Evolutionary conservation across 2,113 vertebrate species (phyloP), one percentile per base, ranked within the genome.

Genomic region (Platysternon megacephalum): DNA sequence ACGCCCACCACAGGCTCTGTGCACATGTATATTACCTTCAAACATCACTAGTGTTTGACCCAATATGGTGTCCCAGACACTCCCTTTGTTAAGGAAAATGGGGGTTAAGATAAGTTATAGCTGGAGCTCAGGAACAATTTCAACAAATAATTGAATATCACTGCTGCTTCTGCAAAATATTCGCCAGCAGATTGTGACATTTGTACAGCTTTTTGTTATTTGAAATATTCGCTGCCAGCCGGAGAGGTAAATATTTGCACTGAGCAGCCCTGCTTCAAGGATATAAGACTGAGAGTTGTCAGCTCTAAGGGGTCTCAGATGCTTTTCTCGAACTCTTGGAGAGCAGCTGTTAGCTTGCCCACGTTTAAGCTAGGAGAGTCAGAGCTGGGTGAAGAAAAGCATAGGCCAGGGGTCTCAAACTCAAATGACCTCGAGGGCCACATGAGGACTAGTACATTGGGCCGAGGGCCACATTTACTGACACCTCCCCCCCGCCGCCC

Each of bases 121-220:
- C 65, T 91, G 88, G 56, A 95, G 65, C 72, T 76, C 58, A 82
- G 90, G 76, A 29, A 13, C 7, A 0, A 85, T 82, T 93, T 72
- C 79, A 89, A 26, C 82, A 91, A 88, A 90, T 87, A 88, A 65
- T 12, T 81, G 79, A 58, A 58, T 58, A 35, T 65, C 5, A 55
- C n/a, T 3, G 46, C 1, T 72, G 24, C 80, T 88, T 49, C 48
- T n/a, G 10, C 13, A 53, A 79, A 93, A 82, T 89, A 92, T 88
- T 96, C 89, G 79, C 11, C 88, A 83, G 82, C 65, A 93, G 87
- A 85, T 42, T 42, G n/a, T 1, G n/a, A 79, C 35, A 88, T 58
- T 87, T 92, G 82, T 28, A 39, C 2, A 52, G 92, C 52, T 52
- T 55, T 19, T 42, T 68, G 84, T 91, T 86, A 9, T 35, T 44